Evolutionary conservation across 2,797 vertebrate species (phyloP), one percentile per base, ranked within the genome.

Genomic region (Coregonus suidteri): DNA sequence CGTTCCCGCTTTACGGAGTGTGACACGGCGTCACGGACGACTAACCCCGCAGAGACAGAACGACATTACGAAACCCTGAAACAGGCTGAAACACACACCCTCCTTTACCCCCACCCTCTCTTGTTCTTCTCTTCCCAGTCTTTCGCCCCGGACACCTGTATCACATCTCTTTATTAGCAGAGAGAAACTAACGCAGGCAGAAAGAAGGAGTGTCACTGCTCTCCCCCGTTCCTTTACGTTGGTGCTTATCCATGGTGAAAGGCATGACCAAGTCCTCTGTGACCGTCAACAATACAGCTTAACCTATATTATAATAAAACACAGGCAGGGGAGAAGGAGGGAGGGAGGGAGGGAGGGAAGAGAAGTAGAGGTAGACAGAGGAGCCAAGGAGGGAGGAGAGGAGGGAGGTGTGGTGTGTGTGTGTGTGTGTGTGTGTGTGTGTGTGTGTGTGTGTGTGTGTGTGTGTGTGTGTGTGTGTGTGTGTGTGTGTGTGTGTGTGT

Each of bases 211-310:
- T 73, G 41, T 62, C 81, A 81, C 76, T 84, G 74, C 83, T 71
- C 75, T 82, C 81, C 81, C 84, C 73, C 76, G 81, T 85, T 85
- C 81, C 79, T 71, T 83, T 79, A 82, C 82, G 81, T n/a, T 66
- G 77, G 68, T 79, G 80, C 85, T 93, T 93, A 93, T 93, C 88
- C 81, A 56, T 79, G 76, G 76, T 93, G 92, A 92, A 90, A 93
- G 87, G 89, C 91, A 88, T 86, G 89, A 92, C 91, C 85, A 79
- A 75, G 82, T 75, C 77, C 82, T 79, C 11, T 75, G 75, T 84
- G 86, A 82, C 86, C 85, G 76, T 71, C 84, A 88, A 92, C 91
- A 91, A 91, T 80, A 75, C 52, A 35, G 83, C 84, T 81, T 81
- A 76, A 78, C 74, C 47, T 71, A 77, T 62, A 74, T 80, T 83